A percentile compares a stretch with the other conserved stretches of the same genome.
These are phyloP conservation scores for Tiphia femorata DNA, from an alignment of 2,888 invertebrate species.

Conservation along the genomic window DNA sequence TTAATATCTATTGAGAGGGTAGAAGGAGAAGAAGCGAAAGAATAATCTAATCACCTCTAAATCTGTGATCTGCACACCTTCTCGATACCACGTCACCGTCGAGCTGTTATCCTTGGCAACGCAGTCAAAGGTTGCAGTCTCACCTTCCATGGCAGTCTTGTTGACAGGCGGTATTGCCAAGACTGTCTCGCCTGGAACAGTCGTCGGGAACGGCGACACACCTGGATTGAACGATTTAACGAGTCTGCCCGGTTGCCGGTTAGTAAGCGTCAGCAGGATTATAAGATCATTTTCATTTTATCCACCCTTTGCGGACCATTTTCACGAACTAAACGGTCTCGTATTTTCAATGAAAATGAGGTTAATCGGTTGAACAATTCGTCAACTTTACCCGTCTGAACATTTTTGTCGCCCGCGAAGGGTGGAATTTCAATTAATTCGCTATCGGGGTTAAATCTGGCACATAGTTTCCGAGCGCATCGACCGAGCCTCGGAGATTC, in stretches of 20 bases:
- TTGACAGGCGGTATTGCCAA: constrained; percentile 91
- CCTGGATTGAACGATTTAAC: constrained; percentile 68
- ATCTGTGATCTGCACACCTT: constrained; percentile 68
- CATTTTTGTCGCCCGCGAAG: constrained; percentile 2
- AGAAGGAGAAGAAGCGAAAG: too few species aligned
- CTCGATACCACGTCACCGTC: constrained; percentile 73
- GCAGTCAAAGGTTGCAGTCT: constrained; percentile 85
- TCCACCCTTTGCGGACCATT: too few species aligned
- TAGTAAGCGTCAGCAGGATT: constrained; percentile 58
- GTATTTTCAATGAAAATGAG: too few species aligned
- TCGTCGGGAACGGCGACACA: constrained; percentile 63
- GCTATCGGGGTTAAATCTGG: not conserved
- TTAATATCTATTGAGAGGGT: too few species aligned
- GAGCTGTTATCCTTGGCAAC: constrained; percentile 80
- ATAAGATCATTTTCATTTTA: constrained; percentile 11
- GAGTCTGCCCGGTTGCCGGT: constrained; percentile 64
- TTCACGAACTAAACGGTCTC: too few species aligned
- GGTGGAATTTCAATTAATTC: not conserved
- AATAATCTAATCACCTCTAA: constrained; percentile 66
- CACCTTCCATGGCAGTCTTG: constrained; percentile 87
- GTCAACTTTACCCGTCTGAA: too few species aligned
- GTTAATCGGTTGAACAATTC: too few species aligned
- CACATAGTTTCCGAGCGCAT: not conserved
- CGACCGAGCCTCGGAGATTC: not conserved
- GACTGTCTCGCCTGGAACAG: constrained; percentile 83